Conservation (phyloP, 2,797 vertebrate genomes). For the Synanceia verrucosa region DNA sequence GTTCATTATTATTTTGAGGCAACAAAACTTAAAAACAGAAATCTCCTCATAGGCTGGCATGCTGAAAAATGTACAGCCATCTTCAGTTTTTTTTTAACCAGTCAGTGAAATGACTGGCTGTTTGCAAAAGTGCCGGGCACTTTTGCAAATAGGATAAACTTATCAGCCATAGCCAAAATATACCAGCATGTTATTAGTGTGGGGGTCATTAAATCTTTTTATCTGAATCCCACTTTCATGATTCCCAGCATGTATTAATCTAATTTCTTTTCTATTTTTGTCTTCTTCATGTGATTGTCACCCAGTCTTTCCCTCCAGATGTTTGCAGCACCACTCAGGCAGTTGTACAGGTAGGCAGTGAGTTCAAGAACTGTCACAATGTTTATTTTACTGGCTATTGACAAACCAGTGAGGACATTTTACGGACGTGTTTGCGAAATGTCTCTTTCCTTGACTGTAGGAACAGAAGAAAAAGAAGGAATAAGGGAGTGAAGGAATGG, state of each 20-base stretch:
- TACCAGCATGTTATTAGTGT: constrained; percentile 26
- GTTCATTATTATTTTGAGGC: constrained; percentile 14
- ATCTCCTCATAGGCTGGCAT: constrained; percentile 17
- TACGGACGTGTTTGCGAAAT: constrained; percentile 31
- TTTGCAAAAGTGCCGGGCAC: constrained; percentile 26
- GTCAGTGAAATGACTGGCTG: neutral
- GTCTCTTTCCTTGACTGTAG: constrained; percentile 43
- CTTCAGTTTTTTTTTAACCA: neutral
- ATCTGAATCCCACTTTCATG: neutral
- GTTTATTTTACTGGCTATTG: constrained; percentile 36
- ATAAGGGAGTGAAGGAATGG: constrained; percentile 63
- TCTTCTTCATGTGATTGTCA: constrained; percentile 59
- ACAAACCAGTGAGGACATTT: constrained; percentile 34
- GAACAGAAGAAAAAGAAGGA: constrained; percentile 51
- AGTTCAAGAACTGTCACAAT: constrained; percentile 51
- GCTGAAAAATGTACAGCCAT: constrained; percentile 21
- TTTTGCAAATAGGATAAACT: constrained; percentile 17
- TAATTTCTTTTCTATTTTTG: neutral
- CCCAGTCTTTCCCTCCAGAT: constrained; percentile 40
- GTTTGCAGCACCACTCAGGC: constrained; percentile 68
- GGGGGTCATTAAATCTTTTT: neutral
- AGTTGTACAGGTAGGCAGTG: constrained; percentile 69
- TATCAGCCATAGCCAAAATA: constrained; percentile 8
- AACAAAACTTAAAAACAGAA: constrained; percentile 28
- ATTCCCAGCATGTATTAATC: constrained; percentile 4